Percentiles rank a stretch among this genome's conserved stretches.
phyloP scores from a whole-genome alignment of 1,140 invertebrate species.

The Ylistrum balloti region DNA sequence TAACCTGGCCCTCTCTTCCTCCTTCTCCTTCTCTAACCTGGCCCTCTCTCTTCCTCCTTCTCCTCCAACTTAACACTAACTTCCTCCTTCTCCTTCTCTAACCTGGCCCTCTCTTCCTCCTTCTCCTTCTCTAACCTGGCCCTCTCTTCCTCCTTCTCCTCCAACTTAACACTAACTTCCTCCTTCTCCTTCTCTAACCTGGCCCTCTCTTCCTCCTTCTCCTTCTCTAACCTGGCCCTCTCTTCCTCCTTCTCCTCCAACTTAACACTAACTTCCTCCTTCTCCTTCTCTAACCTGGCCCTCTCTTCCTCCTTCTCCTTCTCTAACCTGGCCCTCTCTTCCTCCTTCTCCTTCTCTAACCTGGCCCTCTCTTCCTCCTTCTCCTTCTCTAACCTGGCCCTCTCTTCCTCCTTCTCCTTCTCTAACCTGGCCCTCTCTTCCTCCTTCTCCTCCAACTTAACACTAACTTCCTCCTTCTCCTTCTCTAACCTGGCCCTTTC shows the following conservation, averaged over 20 bases:
- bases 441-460: background rate
- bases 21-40: too few relatives aligned
- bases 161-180: background rate
- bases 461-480: background rate
- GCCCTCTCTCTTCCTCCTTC: background rate
- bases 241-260: background rate
- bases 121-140: background rate
- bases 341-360: slow-evolving; percentile 22
- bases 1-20: too few relatives aligned
- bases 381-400: background rate
- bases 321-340: background rate
- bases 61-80: background rate
- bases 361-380: background rate
- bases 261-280: background rate
- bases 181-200: background rate
- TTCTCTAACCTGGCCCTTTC: background rate
- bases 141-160: background rate
- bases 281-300: background rate
- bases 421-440: background rate
- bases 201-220: background rate
- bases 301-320: background rate
- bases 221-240: background rate
- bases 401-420: slow-evolving; percentile 31
- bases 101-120: background rate
- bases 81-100: slow-evolving; percentile 32